A percentile compares a stretch with the other conserved stretches of the same genome.
These are phyloP conservation scores for Platycheirus rosarum DNA, from an alignment of 2,888 invertebrate genomes.

Conservation along the genomic window DNA sequence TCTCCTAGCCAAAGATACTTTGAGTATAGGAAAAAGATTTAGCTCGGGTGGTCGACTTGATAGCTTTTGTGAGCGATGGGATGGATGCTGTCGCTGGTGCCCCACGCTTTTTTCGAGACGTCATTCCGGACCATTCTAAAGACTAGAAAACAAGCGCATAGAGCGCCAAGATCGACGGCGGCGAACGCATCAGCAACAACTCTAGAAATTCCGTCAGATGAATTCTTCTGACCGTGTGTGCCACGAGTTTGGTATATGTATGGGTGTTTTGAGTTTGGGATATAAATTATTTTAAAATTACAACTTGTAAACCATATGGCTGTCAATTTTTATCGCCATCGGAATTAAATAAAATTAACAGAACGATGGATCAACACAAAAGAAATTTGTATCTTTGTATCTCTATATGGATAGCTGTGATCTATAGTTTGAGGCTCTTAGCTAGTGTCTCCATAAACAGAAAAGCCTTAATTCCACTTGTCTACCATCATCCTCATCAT, in stretches of 20 bases:
- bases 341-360: slow-evolving; percentile 65
- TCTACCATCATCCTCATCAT: neutral
- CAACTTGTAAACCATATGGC: slow-evolving; percentile 70
- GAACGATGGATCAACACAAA: slow-evolving; percentile 4
- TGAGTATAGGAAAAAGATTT: slow-evolving; percentile 64
- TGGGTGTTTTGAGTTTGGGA: slow-evolving; percentile 31
- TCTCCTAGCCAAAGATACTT: slow-evolving; percentile 7
- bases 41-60: slow-evolving; percentile 72
- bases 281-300: slow-evolving; percentile 72
- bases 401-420: slow-evolving; percentile 23
- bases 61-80: slow-evolving; percentile 66
- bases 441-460: slow-evolving; percentile 18
- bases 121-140: slow-evolving; percentile 29
- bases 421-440: slow-evolving; percentile 35
- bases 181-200: neutral
- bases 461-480: neutral
- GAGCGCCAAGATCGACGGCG: slow-evolving; percentile 4
- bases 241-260: slow-evolving; percentile 5
- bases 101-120: slow-evolving; percentile 42
- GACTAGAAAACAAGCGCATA: slow-evolving; percentile 31
- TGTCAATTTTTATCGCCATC: slow-evolving; percentile 71
- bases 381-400: slow-evolving; percentile 14
- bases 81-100: slow-evolving; percentile 58
- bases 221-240: slow-evolving; percentile 5
- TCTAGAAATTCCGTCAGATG: slow-evolving; percentile 4